Evolutionary conservation across 2,888 invertebrate genomes (phyloP).

Genomic region (Agrotis ipsilon): DNA sequence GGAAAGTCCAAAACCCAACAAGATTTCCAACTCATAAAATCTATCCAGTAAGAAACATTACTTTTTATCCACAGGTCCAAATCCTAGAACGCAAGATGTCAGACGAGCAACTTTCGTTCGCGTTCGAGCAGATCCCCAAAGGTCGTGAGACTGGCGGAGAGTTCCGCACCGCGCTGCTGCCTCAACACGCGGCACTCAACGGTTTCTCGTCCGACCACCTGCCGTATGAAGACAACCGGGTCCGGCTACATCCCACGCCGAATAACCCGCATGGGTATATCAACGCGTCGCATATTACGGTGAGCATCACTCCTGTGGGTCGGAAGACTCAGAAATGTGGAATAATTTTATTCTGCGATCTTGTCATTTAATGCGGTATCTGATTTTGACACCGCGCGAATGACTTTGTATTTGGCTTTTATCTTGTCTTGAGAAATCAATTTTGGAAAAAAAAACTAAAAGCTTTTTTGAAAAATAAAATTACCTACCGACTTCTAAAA

Average conservation of each 20-base stretch:
- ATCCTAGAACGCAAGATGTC: conserved; percentile 91
- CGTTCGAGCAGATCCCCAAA: conserved; percentile 96
- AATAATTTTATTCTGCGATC: no score
- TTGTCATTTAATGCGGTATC: no score
- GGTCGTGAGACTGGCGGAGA: conserved; percentile 93
- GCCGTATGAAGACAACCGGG: conserved; percentile 97
- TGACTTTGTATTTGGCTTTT: no score
- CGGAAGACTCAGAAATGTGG: no score
- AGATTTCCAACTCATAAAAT: no score
- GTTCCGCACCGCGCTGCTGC: conserved; percentile 93
- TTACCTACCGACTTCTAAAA: no score
- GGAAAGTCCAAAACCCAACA: no score
- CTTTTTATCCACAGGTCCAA: conserved; percentile 79
- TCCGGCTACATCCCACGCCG: conserved; percentile 95
- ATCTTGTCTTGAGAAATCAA: no score
- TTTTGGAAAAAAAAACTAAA: no score
- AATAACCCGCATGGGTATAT: conserved; percentile 97
- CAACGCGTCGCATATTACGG: conserved; percentile 97
- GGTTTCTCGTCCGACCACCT: conserved; percentile 93
- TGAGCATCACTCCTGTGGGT: conserved; percentile 70
- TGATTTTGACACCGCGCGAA: no score
- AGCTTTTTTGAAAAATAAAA: no score
- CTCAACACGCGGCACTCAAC: conserved; percentile 92
- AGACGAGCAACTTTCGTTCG: conserved; percentile 94
- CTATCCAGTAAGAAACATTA: no score